Evolutionary conservation across 1,140 invertebrate species (phyloP).

Genomic region (Nylanderia fulva): DNA sequence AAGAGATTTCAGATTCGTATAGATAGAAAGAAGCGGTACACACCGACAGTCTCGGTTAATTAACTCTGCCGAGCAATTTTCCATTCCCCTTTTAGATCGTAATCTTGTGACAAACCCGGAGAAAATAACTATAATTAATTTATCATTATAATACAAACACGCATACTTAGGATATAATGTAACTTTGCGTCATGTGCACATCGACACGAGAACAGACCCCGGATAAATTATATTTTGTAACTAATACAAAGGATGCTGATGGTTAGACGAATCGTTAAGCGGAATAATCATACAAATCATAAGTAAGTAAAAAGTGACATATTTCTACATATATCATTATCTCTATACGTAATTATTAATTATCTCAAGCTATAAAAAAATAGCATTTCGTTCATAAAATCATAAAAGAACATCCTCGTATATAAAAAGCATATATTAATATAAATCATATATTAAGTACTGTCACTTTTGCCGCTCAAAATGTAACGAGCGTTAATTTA

Average conservation of each 20-base stretch:
- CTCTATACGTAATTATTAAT: not conserved
- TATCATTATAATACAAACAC: constrained; percentile 27
- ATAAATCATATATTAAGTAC: not conserved
- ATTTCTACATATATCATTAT: not conserved
- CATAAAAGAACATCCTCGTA: not conserved
- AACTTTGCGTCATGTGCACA: not conserved
- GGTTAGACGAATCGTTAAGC: not conserved
- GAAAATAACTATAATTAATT: constrained; percentile 50
- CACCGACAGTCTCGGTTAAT: constrained; percentile 14
- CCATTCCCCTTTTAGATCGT: not conserved
- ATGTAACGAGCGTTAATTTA: not conserved
- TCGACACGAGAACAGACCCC: not conserved
- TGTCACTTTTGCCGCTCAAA: not conserved
- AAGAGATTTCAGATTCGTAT: not conserved
- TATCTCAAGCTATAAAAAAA: not conserved
- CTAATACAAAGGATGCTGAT: not conserved
- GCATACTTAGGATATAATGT: not conserved
- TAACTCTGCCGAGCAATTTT: constrained; percentile 18
- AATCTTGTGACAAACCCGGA: not conserved
- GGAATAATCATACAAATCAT: not conserved
- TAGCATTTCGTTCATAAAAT: not conserved
- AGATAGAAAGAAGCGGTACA: not conserved
- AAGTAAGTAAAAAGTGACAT: not conserved
- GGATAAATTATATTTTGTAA: constrained; percentile 6
- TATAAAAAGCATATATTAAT: too few relatives aligned